These are phyloP conservation scores for Diplolepis rosae DNA, from an alignment of 2,888 invertebrate genomes.

Conservation along the genomic window DNA sequence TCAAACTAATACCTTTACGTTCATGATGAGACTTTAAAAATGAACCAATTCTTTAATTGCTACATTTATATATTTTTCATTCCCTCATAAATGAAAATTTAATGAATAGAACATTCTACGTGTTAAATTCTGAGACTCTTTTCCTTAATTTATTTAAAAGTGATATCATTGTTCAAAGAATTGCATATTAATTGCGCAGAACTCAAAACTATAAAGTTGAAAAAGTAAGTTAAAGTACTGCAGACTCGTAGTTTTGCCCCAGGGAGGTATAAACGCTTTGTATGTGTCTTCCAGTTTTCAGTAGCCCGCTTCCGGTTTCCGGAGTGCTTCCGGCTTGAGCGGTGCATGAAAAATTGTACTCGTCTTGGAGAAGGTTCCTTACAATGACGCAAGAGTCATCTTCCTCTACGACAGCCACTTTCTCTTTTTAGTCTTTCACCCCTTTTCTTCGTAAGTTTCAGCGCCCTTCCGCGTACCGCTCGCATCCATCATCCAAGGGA, in stretches of 20 bases:
- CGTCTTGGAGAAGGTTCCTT: slow-evolving; percentile 33
- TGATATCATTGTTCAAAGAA: no score
- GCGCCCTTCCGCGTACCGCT: slow-evolving; percentile 42
- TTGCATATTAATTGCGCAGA: no score
- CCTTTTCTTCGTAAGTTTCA: slow-evolving; percentile 37
- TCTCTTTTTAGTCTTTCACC: slow-evolving; percentile 38
- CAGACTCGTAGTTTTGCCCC: slow-evolving; percentile 13
- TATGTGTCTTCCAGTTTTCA: slow-evolving; percentile 47
- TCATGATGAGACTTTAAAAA: no score
- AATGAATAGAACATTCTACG: no score
- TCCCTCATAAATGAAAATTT: no score
- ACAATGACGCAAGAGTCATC: slow-evolving; percentile 34
- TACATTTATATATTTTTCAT: no score
- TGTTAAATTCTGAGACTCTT: no score
- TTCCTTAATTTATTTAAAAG: no score
- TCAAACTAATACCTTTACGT: no score
- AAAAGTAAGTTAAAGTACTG: slow-evolving; percentile 29
- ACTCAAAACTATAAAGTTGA: no score
- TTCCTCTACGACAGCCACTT: slow-evolving; percentile 26
- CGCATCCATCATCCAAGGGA: slow-evolving; percentile 63
- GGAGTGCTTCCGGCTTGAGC: slow-evolving; percentile 49
- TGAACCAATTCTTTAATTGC: no score
- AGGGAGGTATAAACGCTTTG: slow-evolving; percentile 35
- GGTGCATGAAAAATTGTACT: slow-evolving; percentile 57
- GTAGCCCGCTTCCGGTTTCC: slow-evolving; percentile 58